These are phyloP conservation scores for Calonectris borealis DNA, from an alignment of 2,113 vertebrate species.

Conservation along the genomic window DNA sequence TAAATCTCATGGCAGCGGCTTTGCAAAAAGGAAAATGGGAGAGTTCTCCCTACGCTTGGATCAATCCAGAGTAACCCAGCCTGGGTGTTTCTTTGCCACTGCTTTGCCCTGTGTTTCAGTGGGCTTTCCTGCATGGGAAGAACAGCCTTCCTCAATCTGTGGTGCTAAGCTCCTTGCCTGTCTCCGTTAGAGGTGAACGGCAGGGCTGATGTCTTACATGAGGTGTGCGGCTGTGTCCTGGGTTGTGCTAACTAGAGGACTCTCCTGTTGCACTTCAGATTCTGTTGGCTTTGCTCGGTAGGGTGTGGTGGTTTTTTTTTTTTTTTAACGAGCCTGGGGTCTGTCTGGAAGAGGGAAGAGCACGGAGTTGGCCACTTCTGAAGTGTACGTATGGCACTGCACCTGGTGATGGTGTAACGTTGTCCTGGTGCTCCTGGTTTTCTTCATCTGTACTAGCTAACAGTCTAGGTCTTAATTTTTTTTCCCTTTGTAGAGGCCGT, in stretches of 20 bases:
- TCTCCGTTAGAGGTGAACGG: not conserved
- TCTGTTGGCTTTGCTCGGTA: not conserved
- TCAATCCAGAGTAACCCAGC: not conserved
- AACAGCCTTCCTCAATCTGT: no score
- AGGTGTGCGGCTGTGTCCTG: not conserved
- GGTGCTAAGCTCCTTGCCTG: not conserved
- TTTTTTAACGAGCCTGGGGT: not conserved
- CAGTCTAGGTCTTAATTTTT: not conserved
- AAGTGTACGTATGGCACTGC: accelerated
- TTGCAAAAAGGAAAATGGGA: not conserved
- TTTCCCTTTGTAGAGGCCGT: not conserved
- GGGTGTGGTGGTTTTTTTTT: not conserved
- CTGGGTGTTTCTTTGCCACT: not conserved
- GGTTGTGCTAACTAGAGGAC: no score
- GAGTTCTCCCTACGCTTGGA: accelerated
- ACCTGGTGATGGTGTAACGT: not conserved
- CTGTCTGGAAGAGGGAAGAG: not conserved
- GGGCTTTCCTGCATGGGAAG: not conserved
- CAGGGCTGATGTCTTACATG: accelerated
- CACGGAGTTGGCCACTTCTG: not conserved
- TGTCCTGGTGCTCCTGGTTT: not conserved
- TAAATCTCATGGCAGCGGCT: conserved; percentile 26
- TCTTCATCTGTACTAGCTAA: not conserved
- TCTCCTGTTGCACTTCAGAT: not conserved
- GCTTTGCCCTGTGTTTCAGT: not conserved